These are phyloP conservation scores for Stictonetta naevosa DNA, from an alignment of 2,113 vertebrate species.

Conservation along the genomic window DNA sequence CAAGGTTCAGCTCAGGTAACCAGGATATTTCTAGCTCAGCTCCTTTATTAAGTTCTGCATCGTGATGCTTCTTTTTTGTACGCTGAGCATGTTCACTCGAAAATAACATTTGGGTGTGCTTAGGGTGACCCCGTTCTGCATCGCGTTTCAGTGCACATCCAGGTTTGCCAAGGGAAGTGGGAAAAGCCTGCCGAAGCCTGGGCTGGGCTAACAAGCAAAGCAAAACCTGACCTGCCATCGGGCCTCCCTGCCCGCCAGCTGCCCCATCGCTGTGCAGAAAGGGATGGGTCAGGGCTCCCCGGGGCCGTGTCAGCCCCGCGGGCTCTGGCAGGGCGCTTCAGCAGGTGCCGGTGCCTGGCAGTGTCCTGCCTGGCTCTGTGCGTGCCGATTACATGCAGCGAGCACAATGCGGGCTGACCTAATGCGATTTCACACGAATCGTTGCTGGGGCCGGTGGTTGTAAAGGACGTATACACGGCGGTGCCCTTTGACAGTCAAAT, in stretches of 20 bases:
- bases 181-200: not conserved
- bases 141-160: not conserved
- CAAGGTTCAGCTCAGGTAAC: not conserved
- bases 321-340: not conserved
- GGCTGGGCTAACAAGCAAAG: not conserved
- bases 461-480: not conserved
- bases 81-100: not conserved
- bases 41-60: not conserved
- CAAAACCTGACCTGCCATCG: not conserved
- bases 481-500: not conserved
- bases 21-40: not conserved
- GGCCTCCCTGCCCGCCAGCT: not conserved
- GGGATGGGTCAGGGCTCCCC: accelerated
- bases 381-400: not conserved
- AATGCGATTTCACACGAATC: not conserved
- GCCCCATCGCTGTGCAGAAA: not conserved
- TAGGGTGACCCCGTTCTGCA: not conserved
- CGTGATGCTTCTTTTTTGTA: not conserved
- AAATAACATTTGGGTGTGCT: not conserved
- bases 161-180: not conserved
- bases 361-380: not conserved
- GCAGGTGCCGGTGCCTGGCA: not conserved
- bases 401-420: not conserved
- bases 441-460: not conserved
- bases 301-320: accelerated